phyloP scores from a whole-genome alignment of 1,140 invertebrate genomes.

The Drosophila santomea region DNA sequence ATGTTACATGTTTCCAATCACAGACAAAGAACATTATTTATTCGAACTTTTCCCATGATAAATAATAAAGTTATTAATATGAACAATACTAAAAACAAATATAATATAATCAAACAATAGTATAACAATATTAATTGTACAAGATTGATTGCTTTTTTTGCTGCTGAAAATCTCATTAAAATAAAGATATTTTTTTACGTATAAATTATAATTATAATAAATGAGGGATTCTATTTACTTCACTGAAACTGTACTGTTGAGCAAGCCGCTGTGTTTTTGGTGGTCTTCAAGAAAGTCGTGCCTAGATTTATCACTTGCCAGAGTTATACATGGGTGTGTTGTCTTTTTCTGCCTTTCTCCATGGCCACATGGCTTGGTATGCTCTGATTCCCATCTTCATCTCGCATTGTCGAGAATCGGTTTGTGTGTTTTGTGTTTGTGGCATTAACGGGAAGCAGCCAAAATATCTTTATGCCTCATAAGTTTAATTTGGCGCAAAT shows the following conservation, averaged over 20 bases:
- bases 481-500: slow-evolving; percentile 82
- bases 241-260: background rate
- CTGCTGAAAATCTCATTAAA: too few species aligned
- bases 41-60: too few species aligned
- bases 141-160: too few species aligned
- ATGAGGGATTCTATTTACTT: background rate
- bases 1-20: too few species aligned
- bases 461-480: slow-evolving; percentile 83
- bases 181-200: too few species aligned
- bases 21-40: too few species aligned
- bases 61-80: too few species aligned
- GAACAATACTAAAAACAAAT: too few species aligned
- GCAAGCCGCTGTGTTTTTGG: slow-evolving; percentile 15
- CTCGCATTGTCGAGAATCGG: slow-evolving; percentile 65
- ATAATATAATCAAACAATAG: too few species aligned
- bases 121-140: too few species aligned
- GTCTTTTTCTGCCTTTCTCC: slow-evolving; percentile 41
- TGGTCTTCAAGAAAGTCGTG: slow-evolving; percentile 51
- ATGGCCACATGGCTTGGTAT: slow-evolving; percentile 64
- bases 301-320: slow-evolving; percentile 79
- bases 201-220: background rate
- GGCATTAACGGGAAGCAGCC: slow-evolving; percentile 74
- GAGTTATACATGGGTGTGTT: slow-evolving; percentile 36
- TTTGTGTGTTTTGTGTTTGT: slow-evolving; percentile 52
- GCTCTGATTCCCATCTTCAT: slow-evolving; percentile 60